Evolutionary conservation across 2,797 vertebrate genomes (phyloP).

Genomic region (Oceanodroma leucorhoa): DNA sequence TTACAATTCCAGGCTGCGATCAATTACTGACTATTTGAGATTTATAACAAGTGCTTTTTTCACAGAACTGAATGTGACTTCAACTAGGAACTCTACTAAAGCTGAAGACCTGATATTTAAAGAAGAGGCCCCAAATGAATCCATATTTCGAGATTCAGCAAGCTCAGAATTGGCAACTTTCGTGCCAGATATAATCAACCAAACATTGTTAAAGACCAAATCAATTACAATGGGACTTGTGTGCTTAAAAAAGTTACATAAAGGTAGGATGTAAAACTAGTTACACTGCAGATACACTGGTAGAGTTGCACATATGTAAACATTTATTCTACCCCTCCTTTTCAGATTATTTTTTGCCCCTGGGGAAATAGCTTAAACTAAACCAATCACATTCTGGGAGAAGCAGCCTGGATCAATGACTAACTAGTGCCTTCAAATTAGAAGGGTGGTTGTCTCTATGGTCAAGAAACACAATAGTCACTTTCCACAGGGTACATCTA

Average conservation of each 20-base stretch:
- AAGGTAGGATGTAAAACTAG: background rate
- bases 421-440: background rate
- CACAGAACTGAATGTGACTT: background rate
- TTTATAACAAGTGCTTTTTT: slow-evolving; percentile 23
- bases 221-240: background rate
- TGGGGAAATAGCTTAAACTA: background rate
- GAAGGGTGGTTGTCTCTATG: background rate
- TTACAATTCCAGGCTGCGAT: slow-evolving; percentile 24
- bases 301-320: background rate
- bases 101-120: background rate
- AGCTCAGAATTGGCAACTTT: background rate
- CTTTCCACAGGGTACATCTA: background rate
- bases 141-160: background rate
- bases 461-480: background rate
- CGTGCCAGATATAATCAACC: background rate
- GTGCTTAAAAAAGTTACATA: rapidly evolving
- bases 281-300: background rate
- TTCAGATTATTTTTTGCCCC: background rate
- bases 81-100: background rate
- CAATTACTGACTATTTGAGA: slow-evolving; percentile 28
- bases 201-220: background rate
- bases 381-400: background rate
- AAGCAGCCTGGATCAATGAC: background rate
- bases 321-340: background rate
- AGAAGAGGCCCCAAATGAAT: background rate